Conservation (phyloP, 2,888 invertebrate species). For the Dolomedes plantarius region DNA sequence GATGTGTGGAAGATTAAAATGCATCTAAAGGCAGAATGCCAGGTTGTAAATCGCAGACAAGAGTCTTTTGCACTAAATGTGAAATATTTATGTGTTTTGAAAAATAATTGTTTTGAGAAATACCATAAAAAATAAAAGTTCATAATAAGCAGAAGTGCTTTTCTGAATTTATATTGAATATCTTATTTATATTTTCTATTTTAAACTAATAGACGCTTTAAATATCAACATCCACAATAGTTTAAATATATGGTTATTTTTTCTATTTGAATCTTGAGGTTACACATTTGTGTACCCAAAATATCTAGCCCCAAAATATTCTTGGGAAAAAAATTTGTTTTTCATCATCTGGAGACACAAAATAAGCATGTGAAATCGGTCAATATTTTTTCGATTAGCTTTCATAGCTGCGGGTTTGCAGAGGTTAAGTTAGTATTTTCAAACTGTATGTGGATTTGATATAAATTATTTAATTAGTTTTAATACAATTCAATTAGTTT, state of each 20-base stretch:
- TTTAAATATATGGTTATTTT: neutral
- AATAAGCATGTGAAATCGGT: too few species aligned
- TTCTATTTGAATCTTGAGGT: neutral
- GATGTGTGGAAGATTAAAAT: neutral
- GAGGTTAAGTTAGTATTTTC: too few species aligned
- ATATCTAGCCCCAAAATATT: neutral
- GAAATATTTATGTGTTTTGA: neutral
- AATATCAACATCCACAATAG: neutral
- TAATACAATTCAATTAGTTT: too few species aligned
- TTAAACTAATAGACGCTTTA: neutral
- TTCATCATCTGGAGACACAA: too few species aligned
- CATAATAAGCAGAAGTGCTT: neutral
- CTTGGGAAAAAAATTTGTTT: neutral
- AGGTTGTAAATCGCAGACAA: neutral
- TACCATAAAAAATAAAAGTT: conserved; percentile 10
- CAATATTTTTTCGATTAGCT: too few species aligned
- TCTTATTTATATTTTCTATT: neutral
- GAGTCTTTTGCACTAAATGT: neutral
- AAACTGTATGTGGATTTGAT: too few species aligned
- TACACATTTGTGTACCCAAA: neutral
- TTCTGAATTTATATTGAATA: neutral
- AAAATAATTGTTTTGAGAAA: too few species aligned
- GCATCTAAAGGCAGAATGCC: neutral
- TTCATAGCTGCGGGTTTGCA: too few species aligned
- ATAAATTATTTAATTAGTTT: too few species aligned